Base-by-base conservation (phyloP, 2,888 invertebrate species). In the Meiosimyza platycephala region DNA sequence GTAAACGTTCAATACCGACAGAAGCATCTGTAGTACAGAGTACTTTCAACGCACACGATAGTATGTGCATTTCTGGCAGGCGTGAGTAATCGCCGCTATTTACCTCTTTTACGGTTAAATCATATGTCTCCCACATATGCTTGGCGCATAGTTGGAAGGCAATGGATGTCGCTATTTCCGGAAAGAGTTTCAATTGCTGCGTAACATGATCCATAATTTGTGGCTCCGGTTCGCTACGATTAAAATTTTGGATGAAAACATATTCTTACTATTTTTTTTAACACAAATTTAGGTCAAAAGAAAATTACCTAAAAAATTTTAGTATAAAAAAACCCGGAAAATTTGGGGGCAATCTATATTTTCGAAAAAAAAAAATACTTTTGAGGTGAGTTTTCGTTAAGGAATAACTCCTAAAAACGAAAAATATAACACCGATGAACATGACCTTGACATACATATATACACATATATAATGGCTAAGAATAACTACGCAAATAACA, bases 131-230 rank as follows among this genome's bases (percentile, higher is more conserved):
- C 59, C 65, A 94, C 54, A 95, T 88, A 90, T 92, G 92, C 60
- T 89, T 89, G 0, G 94, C 92, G 67, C 91, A 90, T 78, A 94
- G 90, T 28, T 90, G 89, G 83, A 94, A 92, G 1, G 94, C 95
- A 84, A 95, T 93, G 62, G 91, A 91, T 0, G 93, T 89, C 0
- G 96, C 93, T 55, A 97, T 90, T 79, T 92, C 89, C 0, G 96
- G 93, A 79, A 97, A 92, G 22, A 98, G 86, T 87, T 97, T 96
- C 87, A 95, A 92, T 85, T 97, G 97, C 84, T 98, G 98, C 0
- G 97, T 96, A 76, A 95, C 91, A 85, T 95, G 98, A 86, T 98
- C 96, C 62, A 98, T 85, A 79, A 98, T 94, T 87, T 96, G 95
- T 0, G 94, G 93, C 85, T 97, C 97, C 0, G 92, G 92, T 77